These are phyloP conservation scores for Trachelus stipa DNA, from an alignment of 2,888 invertebrate species.

Conservation along the genomic window DNA sequence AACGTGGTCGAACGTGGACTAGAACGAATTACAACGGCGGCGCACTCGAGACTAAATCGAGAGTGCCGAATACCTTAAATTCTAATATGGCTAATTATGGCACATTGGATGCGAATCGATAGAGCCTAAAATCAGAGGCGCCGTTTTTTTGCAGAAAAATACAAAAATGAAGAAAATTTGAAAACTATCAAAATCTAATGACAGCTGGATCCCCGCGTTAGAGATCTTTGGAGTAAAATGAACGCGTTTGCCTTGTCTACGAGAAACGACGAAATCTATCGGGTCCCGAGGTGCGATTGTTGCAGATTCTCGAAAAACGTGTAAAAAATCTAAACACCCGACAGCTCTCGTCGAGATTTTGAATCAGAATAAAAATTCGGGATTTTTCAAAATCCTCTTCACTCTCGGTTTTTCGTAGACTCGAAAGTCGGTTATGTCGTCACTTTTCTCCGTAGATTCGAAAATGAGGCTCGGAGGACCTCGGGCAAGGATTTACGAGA, in stretches of 20 bases:
- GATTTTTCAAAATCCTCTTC: too few relatives aligned
- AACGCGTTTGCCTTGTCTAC: too few relatives aligned
- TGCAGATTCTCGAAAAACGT: slow-evolving; percentile 27
- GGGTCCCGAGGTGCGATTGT: too few relatives aligned
- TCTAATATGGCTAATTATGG: slow-evolving; percentile 57
- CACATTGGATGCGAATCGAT: slow-evolving; percentile 34
- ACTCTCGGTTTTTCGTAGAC: too few relatives aligned
- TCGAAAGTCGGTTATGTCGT: slow-evolving; percentile 19
- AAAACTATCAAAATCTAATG: too few relatives aligned
- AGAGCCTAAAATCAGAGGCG: too few relatives aligned
- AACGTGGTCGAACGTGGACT: slow-evolving; percentile 23
- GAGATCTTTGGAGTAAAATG: too few relatives aligned
- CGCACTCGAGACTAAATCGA: slow-evolving; percentile 8
- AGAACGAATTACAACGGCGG: slow-evolving; percentile 21
- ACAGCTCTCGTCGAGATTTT: slow-evolving; percentile 19
- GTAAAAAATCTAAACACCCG: slow-evolving; percentile 30
- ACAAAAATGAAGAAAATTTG: too few relatives aligned
- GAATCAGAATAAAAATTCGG: background rate
- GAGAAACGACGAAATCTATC: too few relatives aligned
- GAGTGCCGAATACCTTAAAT: slow-evolving; percentile 21
- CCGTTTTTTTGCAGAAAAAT: too few relatives aligned
- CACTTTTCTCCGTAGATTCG: background rate
- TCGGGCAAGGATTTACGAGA: slow-evolving; percentile 53
- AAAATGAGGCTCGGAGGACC: background rate
- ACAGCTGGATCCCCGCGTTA: too few relatives aligned